Base-by-base conservation (phyloP, 2,888 invertebrate species). In the Nomada goodeniana region DNA sequence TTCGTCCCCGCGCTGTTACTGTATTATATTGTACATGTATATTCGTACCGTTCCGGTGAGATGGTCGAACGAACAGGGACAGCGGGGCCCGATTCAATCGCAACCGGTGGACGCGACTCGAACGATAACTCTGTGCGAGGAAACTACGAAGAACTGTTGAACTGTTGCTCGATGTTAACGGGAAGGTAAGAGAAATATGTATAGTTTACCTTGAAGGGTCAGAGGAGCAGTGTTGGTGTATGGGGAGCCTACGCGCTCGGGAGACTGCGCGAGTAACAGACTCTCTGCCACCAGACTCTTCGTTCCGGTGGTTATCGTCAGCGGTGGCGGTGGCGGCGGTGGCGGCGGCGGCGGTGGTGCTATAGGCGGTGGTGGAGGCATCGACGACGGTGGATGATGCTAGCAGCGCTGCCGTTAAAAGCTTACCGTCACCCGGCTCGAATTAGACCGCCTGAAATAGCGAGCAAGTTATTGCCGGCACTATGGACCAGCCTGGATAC, bases 361-460 rank as follows among this genome's bases (percentile, higher is more conserved):
- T 26, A 26, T 26, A 26, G 75, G 72, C 72, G 77, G 71, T 72
- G 80, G 82, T 63, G 71, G 82, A 70, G 70, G 76, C 57, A 70
- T 53, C 60, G 68, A 68, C 68, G 78, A 70, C 71, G 76, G 80
- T 85, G 80, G 87, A 85, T 75, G 83, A 87, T 77, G 79, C 78
- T 80, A 69, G 76, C 81, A 73, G 78, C 86, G 83, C 82, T 84
- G 85, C 88, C 88, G 90, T 91, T 91, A 89, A 90, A 92, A 92
- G 92, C 92, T 91, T 92, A 92, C 91, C 93, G 93, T 93, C 93
- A 93, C 91, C 90, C 89, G 90, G 85, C 91, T 91, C 86, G 87
- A 93, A 90, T 93, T 93, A 93, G 93, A 92, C 88, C 85, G 86
- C 89, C 92, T 90, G 88, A 93, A 93, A 93, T 93, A 93, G 92